These are phyloP conservation scores for Sycon ciliatum DNA, from an alignment of 37 sponge, comb jelly and placozoan species.

Conservation along the genomic window DNA sequence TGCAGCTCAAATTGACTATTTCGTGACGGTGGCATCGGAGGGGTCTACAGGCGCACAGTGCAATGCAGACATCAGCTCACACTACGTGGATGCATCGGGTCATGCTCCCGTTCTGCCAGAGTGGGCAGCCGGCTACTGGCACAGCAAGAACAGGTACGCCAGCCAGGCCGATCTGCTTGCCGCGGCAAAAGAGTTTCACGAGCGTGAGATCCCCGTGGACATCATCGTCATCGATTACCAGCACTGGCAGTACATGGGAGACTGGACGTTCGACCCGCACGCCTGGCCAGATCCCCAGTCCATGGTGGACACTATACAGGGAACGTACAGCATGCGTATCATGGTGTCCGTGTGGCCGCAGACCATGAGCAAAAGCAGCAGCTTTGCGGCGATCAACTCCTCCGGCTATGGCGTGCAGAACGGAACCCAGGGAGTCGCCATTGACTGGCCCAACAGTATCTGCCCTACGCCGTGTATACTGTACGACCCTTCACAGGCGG, in stretches of 20 bases:
- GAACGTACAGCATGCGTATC: not conserved
- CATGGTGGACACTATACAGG: conserved; percentile 10
- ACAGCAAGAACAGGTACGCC: not conserved
- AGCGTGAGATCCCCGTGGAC: not conserved
- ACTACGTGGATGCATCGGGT: not conserved
- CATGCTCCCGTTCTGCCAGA: not conserved
- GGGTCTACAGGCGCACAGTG: not conserved
- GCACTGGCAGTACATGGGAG: conserved; percentile 5
- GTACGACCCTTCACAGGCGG: not conserved
- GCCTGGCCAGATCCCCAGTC: conserved; percentile 1
- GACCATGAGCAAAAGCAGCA: not conserved
- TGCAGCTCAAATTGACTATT: not conserved
- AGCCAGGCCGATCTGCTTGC: not conserved
- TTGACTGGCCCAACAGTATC: not conserved
- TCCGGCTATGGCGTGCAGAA: not conserved
- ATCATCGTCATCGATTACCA: not conserved
- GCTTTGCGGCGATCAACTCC: not conserved
- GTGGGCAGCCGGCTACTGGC: not conserved
- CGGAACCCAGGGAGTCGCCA: not conserved
- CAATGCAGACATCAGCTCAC: not conserved
- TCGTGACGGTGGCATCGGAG: not conserved
- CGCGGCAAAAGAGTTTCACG: not conserved
- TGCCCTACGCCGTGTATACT: not conserved
- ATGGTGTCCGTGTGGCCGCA: conserved; percentile 14
- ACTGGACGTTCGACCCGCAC: not conserved